A percentile compares a stretch with the other conserved stretches of the same genome.
Conservation (phyloP, 1,140 invertebrate genomes). For the Lutraria rhynchaena region DNA sequence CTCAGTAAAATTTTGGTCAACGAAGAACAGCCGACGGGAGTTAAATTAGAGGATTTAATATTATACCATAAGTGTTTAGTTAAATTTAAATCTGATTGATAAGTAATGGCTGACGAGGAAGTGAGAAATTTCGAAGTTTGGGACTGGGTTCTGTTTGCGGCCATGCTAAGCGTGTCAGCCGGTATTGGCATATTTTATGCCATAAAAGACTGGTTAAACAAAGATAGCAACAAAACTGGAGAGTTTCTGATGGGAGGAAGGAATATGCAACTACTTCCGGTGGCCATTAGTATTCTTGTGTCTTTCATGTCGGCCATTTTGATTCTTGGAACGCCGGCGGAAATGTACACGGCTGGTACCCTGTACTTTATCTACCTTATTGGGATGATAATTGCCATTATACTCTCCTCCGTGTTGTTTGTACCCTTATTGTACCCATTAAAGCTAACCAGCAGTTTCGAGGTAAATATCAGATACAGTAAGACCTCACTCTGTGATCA, state of each 20-base stretch:
- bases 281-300: slow-evolving; percentile 80
- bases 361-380: slow-evolving; percentile 72
- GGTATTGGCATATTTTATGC: slow-evolving; percentile 90
- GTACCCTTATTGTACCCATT: slow-evolving; percentile 74
- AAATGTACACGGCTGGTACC: slow-evolving; percentile 77
- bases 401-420: slow-evolving; percentile 67
- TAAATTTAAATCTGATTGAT: no score
- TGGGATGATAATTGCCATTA: slow-evolving; percentile 66
- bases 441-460: slow-evolving; percentile 73
- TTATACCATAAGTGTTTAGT: no score
- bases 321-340: slow-evolving; percentile 82
- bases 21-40: no score
- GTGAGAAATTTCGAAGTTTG: slow-evolving; percentile 59
- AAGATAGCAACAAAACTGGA: slow-evolving; percentile 90
- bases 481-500: no score
- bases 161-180: slow-evolving; percentile 81
- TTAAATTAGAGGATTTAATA: no score
- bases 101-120: no score
- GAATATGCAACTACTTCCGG: slow-evolving; percentile 87
- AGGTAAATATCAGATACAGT: slow-evolving; percentile 62
- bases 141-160: slow-evolving; percentile 72
- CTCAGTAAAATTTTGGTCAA: no score
- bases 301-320: slow-evolving; percentile 81
- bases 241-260: slow-evolving; percentile 91
- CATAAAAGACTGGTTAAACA: slow-evolving; percentile 85